Conservation (phyloP, 2,113 vertebrate genomes). For the Pollimyrus isidori region DNA sequence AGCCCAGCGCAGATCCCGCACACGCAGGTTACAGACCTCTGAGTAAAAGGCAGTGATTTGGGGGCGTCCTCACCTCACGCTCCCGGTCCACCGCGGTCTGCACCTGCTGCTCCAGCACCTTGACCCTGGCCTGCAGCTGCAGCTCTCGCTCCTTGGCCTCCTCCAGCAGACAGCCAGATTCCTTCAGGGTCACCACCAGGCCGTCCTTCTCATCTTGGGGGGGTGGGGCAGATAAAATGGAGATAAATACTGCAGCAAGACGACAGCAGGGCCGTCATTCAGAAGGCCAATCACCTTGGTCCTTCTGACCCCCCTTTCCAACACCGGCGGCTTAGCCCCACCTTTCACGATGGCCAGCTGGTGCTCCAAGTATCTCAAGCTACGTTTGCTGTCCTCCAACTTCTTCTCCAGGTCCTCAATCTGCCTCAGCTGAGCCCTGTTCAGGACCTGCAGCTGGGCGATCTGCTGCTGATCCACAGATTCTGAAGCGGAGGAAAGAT, state of each 20-base stretch:
- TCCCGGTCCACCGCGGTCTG: slow-evolving; percentile 68
- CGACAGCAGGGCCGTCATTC: neutral
- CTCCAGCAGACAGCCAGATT: slow-evolving; percentile 73
- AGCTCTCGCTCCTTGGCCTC: slow-evolving; percentile 71
- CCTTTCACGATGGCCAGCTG: slow-evolving; percentile 83
- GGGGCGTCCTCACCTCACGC: slow-evolving; percentile 64
- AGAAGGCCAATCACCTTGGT: neutral
- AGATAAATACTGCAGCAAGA: neutral
- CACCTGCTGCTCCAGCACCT: slow-evolving; percentile 72
- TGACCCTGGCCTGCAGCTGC: slow-evolving; percentile 74
- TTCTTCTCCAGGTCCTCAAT: slow-evolving; percentile 77
- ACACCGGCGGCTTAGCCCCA: neutral
- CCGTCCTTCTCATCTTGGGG: slow-evolving; percentile 82
- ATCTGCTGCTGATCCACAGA: slow-evolving; percentile 73
- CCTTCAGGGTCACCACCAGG: slow-evolving; percentile 71
- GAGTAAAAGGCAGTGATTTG: neutral
- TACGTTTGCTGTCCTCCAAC: slow-evolving; percentile 77
- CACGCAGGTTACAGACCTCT: neutral
- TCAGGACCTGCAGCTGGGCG: slow-evolving; percentile 81
- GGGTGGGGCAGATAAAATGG: neutral
- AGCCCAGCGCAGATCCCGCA: neutral
- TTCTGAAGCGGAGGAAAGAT: slow-evolving; percentile 47
- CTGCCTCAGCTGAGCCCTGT: slow-evolving; percentile 82
- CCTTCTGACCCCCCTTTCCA: neutral
- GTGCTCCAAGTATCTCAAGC: slow-evolving; percentile 82